These are phyloP conservation scores for Polymixis flavicincta DNA, from an alignment of 2,888 invertebrate species.

Conservation along the genomic window DNA sequence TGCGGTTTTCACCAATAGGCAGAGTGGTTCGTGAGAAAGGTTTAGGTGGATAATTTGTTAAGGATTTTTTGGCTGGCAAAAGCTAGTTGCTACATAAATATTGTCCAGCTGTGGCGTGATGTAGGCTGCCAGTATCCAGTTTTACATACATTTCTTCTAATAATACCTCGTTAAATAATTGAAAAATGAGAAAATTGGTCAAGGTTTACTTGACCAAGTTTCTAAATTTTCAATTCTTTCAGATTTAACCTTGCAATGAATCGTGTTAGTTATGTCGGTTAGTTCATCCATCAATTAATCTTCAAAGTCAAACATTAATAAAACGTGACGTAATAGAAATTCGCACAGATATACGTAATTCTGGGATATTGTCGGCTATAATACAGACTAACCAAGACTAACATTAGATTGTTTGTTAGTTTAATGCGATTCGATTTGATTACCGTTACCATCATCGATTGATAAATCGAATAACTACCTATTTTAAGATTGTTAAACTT, in stretches of 20 bases:
- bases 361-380: conserved; percentile 37
- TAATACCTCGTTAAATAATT: too few species aligned
- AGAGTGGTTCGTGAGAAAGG: too few species aligned
- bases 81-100: too few species aligned
- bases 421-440: conserved; percentile 19
- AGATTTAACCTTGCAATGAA: not conserved
- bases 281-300: conserved; percentile 2
- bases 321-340: conserved; percentile 32
- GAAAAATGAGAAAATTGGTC: too few species aligned
- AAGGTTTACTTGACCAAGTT: not conserved
- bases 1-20: too few species aligned
- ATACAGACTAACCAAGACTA: not conserved
- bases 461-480: conserved; percentile 14
- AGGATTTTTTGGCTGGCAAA: too few species aligned
- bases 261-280: not conserved
- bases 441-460: conserved; percentile 13
- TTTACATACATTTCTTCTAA: too few species aligned
- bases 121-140: too few species aligned
- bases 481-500: too few species aligned
- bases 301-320: conserved; percentile 18
- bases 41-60: too few species aligned
- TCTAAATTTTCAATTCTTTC: not conserved
- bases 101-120: too few species aligned
- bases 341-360: conserved; percentile 11
- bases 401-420: not conserved